These are phyloP conservation scores for Eristalinus sepulchralis DNA, from an alignment of 2,888 invertebrate species.

Conservation along the genomic window DNA sequence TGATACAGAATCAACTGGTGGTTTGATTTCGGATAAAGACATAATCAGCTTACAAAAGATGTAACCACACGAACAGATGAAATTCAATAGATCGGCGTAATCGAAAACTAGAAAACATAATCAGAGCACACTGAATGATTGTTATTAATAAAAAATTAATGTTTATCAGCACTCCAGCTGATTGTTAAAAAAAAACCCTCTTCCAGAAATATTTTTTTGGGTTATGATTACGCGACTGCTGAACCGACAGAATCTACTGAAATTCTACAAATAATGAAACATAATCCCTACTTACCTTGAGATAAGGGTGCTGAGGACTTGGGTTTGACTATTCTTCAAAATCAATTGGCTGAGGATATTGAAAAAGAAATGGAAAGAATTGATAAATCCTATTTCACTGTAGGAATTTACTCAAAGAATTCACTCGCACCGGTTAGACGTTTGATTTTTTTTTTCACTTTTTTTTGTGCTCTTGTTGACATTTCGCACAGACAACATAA, in stretches of 20 bases:
- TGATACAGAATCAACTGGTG: constrained; percentile 61
- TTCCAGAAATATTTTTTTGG: constrained; percentile 17
- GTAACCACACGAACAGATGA: constrained; percentile 9
- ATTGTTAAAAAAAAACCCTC: not conserved
- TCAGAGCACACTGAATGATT: not conserved
- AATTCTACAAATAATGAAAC: not conserved
- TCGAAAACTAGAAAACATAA: not conserved
- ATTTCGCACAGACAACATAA: constrained; percentile 11
- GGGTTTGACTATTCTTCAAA: constrained; percentile 11
- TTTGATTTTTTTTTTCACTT: constrained; percentile 7
- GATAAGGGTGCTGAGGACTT: not conserved
- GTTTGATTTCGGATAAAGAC: constrained; percentile 34
- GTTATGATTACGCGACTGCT: constrained; percentile 58
- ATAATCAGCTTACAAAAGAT: not conserved
- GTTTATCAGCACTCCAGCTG: not conserved
- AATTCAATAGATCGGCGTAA: not conserved
- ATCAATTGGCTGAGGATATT: constrained; percentile 9
- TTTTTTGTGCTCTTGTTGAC: constrained; percentile 15
- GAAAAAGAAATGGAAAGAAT: not conserved
- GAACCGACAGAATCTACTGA: not conserved
- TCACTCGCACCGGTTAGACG: constrained; percentile 66
- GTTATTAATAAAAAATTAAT: not conserved
- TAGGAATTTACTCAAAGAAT: constrained; percentile 15
- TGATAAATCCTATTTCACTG: not conserved
- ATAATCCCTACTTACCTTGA: constrained; percentile 39